Conservation (phyloP, 1,140 invertebrate genomes). For the Panulirus ornatus region DNA sequence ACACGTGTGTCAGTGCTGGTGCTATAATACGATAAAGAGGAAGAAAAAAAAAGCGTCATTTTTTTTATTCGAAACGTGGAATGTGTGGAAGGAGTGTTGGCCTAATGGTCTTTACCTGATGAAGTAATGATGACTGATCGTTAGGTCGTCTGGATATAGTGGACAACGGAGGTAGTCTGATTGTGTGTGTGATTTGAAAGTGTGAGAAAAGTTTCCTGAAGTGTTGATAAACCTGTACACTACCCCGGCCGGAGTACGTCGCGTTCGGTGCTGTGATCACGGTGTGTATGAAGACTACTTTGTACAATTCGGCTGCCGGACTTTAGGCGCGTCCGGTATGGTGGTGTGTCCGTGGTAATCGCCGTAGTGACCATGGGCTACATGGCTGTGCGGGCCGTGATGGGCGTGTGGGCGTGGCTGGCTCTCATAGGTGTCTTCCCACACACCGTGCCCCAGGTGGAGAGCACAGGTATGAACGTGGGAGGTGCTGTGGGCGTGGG, state of each 20-base stretch:
- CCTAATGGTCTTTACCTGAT: background rate
- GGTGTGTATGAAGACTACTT: slow-evolving; percentile 35
- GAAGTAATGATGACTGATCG: background rate
- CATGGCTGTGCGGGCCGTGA: slow-evolving; percentile 67
- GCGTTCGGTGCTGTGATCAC: background rate
- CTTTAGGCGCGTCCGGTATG: slow-evolving; percentile 70
- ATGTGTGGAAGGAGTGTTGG: background rate
- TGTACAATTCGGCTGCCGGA: slow-evolving; percentile 59
- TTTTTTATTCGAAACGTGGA: slow-evolving; percentile 6
- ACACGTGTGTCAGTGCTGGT: slow-evolving; percentile 23
- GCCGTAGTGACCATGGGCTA: slow-evolving; percentile 76
- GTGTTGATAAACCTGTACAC: background rate
- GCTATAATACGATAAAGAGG: background rate
- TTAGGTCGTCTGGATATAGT: background rate
- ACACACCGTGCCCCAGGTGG: slow-evolving; percentile 6
- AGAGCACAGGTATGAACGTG: slow-evolving; percentile 17
- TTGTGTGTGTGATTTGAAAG: slow-evolving; percentile 8
- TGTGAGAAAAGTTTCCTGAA: background rate
- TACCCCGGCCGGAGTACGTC: background rate
- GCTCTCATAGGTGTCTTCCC: slow-evolving; percentile 64
- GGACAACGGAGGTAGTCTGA: background rate
- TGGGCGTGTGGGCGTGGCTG: slow-evolving; percentile 74
- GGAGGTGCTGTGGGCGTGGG: background rate
- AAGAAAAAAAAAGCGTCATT: background rate
- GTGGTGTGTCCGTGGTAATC: slow-evolving; percentile 77